Evolutionary conservation across 2,797 vertebrate species (phyloP).

Genomic region (Syndactyla subalaris): DNA sequence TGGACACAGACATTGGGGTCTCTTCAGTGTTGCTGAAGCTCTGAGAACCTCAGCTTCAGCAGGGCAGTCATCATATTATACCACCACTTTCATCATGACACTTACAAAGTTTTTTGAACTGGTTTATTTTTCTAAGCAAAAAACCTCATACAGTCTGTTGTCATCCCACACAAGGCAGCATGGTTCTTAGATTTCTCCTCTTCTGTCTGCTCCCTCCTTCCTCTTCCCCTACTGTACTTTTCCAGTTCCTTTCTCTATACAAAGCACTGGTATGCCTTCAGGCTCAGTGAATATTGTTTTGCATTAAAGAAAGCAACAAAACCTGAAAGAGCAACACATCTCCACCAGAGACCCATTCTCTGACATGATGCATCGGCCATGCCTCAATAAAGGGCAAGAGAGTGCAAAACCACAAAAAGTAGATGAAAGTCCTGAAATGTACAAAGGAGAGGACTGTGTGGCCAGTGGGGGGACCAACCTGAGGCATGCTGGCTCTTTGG

Average conservation of each 20-base stretch:
- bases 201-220: neutral
- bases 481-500: neutral
- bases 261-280: neutral
- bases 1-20: neutral
- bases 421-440: neutral
- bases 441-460: neutral
- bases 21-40: neutral
- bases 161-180: neutral
- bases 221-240: neutral
- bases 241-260: neutral
- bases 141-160: neutral
- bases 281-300: neutral
- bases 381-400: neutral
- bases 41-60: neutral
- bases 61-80: neutral
- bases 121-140: neutral
- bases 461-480: rapidly evolving
- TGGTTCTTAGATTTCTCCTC: neutral
- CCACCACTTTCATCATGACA: neutral
- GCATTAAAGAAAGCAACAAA: neutral
- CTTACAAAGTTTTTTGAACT: neutral
- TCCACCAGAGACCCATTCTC: neutral
- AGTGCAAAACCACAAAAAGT: neutral
- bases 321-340: neutral
- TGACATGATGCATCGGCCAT: neutral